Evolutionary conservation across 2,888 invertebrate species (phyloP).

Genomic region (Parasteatoda lunata): DNA sequence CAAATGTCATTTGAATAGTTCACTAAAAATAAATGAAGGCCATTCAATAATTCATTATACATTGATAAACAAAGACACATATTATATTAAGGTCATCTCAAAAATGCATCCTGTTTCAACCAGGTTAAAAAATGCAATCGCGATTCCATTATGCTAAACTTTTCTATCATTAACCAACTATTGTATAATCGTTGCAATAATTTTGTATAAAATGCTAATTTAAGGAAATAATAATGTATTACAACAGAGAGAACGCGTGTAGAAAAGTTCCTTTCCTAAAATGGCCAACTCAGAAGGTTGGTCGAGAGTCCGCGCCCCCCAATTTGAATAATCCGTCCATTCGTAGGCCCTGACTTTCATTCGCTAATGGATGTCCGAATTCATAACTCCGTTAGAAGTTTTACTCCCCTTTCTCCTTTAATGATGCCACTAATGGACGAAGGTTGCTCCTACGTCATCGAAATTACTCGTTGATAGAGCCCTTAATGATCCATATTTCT

Average conservation of each 20-base stretch:
- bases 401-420: conserved; percentile 7
- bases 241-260: not conserved
- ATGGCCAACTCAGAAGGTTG: not conserved
- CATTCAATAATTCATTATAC: no score
- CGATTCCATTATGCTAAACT: no score
- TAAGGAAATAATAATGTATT: not conserved
- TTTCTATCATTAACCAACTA: no score
- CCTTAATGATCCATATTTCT: conserved; percentile 3
- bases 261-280: not conserved
- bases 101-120: no score
- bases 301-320: not conserved
- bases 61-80: no score
- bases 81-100: no score
- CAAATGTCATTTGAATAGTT: no score
- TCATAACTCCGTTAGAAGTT: conserved; percentile 1
- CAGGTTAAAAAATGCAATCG: no score
- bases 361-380: conserved; percentile 30
- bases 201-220: no score
- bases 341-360: conserved; percentile 24
- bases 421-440: conserved; percentile 5
- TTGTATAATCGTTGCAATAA: no score
- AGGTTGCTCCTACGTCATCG: not conserved
- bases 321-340: conserved; percentile 60
- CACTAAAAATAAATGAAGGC: no score
- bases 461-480: not conserved